phyloP scores from a whole-genome alignment of 2,888 invertebrate species.

The Drosophila flavopinicola region DNA sequence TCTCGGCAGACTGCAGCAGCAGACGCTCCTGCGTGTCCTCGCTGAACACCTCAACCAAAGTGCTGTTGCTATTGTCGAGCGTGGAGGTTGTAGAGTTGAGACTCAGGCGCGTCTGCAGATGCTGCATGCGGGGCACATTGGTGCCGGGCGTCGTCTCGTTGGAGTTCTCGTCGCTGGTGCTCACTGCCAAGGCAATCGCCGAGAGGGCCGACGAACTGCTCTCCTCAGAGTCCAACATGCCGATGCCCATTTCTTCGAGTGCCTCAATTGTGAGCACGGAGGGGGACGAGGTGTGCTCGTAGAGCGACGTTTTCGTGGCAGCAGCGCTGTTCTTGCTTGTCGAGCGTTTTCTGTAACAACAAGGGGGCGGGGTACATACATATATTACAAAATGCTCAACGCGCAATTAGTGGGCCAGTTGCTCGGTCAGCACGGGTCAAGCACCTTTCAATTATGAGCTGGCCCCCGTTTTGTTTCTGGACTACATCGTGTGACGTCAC shows the following conservation, averaged over 20 bases:
- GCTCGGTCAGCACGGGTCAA: conserved; percentile 69
- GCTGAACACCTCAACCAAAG: conserved; percentile 53
- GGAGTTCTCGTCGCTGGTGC: conserved; percentile 81
- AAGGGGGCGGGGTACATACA: neutral
- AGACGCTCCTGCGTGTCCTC: conserved; percentile 63
- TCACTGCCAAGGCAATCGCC: conserved; percentile 74
- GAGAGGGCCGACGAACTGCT: conserved; percentile 82
- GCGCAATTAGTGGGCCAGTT: conserved; percentile 24
- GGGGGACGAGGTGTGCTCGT: conserved; percentile 71
- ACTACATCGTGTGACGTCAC: conserved; percentile 55
- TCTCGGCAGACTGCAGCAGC: conserved; percentile 49
- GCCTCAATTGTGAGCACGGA: conserved; percentile 64
- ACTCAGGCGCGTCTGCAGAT: conserved; percentile 64
- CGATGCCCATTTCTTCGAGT: conserved; percentile 87
- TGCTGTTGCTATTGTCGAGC: conserved; percentile 65
- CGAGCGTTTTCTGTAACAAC: conserved; percentile 78
- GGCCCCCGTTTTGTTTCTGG: conserved; percentile 44
- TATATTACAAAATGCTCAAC: conserved; percentile 41
- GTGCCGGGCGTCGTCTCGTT: conserved; percentile 81
- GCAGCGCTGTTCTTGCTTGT: conserved; percentile 55
- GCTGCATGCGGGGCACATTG: conserved; percentile 75
- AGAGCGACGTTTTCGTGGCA: conserved; percentile 64
- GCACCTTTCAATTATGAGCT: conserved; percentile 59
- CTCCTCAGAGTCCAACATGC: conserved; percentile 86
- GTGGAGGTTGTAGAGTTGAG: conserved; percentile 61